Evolutionary conservation across 2,797 vertebrate species (phyloP), one percentile per base, ranked within the genome.

Genomic region (Sebastes aleutianus): DNA sequence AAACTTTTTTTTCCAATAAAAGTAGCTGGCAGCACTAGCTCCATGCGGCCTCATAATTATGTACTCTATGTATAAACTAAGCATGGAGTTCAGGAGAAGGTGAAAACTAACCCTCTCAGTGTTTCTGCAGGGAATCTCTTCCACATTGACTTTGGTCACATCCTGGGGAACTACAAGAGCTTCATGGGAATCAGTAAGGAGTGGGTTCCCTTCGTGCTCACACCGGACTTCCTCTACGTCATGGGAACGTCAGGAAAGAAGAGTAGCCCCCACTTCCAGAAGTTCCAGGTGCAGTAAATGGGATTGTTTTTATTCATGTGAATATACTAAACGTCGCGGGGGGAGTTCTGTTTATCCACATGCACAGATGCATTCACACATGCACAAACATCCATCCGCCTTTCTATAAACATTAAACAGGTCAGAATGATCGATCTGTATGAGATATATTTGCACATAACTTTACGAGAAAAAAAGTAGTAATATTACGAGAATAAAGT

Each of bases 151-250:
- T 99, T 99, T 66, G 99, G 99, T 50, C 98, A 99, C 94, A 99
- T 99, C 95, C 97, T 99, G 94, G 99, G 99, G 71, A 99, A 99
- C 88, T 99, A 99, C 59, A 99, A 99, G 96, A 99, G 98, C 83
- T 99, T 99, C 89, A 95, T 99, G 94, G 99, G 99, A 81, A 98
- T 99, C 93, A 99, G 97, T 92, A 99, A 99, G 91, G 99, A 99
- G 89, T 96, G 98, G 94, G 99, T 99, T 82, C 99, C 99, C 34
- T 99, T 99, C 81, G 99, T 99, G 74, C 95, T 99, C 76, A 99
- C 99, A 6, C 99, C 99, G 0, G 99, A 99, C 94, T 99, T 99
- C 94, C 96, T 99, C 62, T 99, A 98, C 70, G 97, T 99, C 82
- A 99, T 99, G 99, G 98, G 98, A 87, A 98, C 97, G 9, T 96